phyloP scores from a whole-genome alignment of 2,797 vertebrate species.

The Ataeniobius toweri region DNA sequence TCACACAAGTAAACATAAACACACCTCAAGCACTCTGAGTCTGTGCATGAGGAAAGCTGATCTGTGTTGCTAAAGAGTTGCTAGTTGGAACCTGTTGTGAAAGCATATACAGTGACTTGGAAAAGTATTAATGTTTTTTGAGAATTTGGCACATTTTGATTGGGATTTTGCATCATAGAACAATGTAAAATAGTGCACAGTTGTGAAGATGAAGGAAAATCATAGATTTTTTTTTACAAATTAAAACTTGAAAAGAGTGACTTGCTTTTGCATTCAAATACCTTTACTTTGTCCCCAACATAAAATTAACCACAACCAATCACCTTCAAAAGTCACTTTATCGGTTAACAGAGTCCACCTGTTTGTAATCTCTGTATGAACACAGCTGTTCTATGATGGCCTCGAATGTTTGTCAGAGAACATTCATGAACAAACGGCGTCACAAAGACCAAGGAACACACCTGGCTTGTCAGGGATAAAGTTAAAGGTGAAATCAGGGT shows the following conservation, averaged over 20 bases:
- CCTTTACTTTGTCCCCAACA: not conserved
- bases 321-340: not conserved
- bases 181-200: not conserved
- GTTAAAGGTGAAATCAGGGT: not conserved
- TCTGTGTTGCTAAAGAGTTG: conserved; percentile 24
- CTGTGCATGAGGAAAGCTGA: conserved; percentile 45
- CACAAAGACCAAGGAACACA: too few species aligned
- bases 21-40: conserved; percentile 16
- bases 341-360: not conserved
- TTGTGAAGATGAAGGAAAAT: not conserved
- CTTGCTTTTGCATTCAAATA: not conserved
- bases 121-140: not conserved
- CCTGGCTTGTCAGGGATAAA: not conserved
- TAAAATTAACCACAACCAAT: not conserved
- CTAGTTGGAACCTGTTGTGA: conserved; percentile 43
- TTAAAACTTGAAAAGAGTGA: not conserved
- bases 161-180: not conserved
- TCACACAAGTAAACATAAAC: conserved; percentile 31
- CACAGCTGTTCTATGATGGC: not conserved
- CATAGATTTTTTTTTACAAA: not conserved
- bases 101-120: conserved; percentile 6
- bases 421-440: not conserved
- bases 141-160: not conserved
- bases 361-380: not conserved
- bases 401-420: not conserved